Conservation (phyloP, 2,888 invertebrate genomes). For the Scaptodrosophila latifasciaeformis region DNA sequence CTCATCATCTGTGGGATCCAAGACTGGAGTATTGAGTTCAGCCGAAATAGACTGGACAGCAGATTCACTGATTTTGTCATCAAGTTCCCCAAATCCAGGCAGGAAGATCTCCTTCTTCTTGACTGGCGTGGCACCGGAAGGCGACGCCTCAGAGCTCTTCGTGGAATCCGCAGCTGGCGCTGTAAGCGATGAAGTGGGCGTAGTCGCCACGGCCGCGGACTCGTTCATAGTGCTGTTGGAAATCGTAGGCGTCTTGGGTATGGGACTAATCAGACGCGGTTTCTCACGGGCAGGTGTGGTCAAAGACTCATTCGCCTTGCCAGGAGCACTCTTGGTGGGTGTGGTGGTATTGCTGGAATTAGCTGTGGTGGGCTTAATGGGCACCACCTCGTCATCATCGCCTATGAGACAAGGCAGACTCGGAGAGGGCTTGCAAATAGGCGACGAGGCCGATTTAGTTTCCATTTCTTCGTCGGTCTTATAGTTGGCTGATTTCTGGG, state of each 20-base stretch:
- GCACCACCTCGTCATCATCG: constrained; percentile 78
- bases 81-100: constrained; percentile 81
- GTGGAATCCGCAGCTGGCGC: constrained; percentile 25
- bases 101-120: constrained; percentile 80
- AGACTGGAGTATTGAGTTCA: constrained; percentile 73
- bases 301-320: constrained; percentile 47
- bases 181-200: constrained; percentile 50
- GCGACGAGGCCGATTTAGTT: constrained; percentile 58
- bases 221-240: constrained; percentile 61
- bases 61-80: constrained; percentile 84
- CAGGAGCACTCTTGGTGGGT: constrained; percentile 23
- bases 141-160: constrained; percentile 18
- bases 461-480: constrained; percentile 49
- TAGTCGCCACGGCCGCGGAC: constrained; percentile 54
- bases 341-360: constrained; percentile 22
- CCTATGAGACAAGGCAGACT: constrained; percentile 80
- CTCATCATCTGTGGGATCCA: constrained; percentile 73
- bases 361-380: constrained; percentile 32
- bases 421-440: constrained; percentile 77
- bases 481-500: constrained; percentile 27
- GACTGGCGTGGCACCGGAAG: constrained; percentile 3
- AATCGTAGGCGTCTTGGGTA: constrained; percentile 77
- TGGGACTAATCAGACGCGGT: constrained; percentile 76
- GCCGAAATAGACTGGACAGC: constrained; percentile 88
- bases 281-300: constrained; percentile 72